Percentiles rank a stretch among this genome's conserved stretches.
phyloP scores from a whole-genome alignment of 1,140 invertebrate species.

The Drosophila hydei region DNA sequence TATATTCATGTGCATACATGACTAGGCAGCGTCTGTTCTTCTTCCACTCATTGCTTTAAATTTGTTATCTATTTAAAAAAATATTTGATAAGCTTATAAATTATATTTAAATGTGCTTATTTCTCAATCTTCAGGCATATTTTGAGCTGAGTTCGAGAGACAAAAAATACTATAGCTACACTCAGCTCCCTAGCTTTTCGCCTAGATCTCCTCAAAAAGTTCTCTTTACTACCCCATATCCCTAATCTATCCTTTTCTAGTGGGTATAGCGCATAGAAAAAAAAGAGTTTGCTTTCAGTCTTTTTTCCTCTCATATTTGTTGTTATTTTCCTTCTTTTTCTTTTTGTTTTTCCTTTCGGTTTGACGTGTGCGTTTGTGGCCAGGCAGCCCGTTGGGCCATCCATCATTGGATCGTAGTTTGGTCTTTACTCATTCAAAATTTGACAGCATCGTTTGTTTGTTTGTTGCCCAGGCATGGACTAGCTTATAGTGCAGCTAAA shows the following conservation, averaged over 20 bases:
- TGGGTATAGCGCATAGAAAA: slow-evolving; percentile 16
- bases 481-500: slow-evolving; percentile 23
- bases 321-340: too few species aligned
- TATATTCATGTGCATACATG: too few species aligned
- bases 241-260: not conserved
- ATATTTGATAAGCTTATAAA: too few species aligned
- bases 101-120: too few species aligned
- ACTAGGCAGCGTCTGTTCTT: too few species aligned
- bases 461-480: slow-evolving; percentile 35
- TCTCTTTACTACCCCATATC: not conserved
- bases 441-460: slow-evolving; percentile 81
- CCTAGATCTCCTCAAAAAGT: too few species aligned
- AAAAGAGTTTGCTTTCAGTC: slow-evolving; percentile 31
- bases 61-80: too few species aligned
- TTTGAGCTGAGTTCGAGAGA: too few species aligned
- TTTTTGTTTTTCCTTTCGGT: slow-evolving; percentile 14
- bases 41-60: too few species aligned
- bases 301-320: not conserved
- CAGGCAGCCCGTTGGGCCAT: slow-evolving; percentile 63
- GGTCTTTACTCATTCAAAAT: slow-evolving; percentile 82
- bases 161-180: too few species aligned
- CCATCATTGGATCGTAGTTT: slow-evolving; percentile 77
- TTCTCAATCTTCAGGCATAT: too few species aligned
- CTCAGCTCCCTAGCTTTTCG: too few species aligned
- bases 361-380: slow-evolving; percentile 33